Base-by-base conservation (phyloP, 2,797 vertebrate genomes). In the Coilia nasus region DNA sequence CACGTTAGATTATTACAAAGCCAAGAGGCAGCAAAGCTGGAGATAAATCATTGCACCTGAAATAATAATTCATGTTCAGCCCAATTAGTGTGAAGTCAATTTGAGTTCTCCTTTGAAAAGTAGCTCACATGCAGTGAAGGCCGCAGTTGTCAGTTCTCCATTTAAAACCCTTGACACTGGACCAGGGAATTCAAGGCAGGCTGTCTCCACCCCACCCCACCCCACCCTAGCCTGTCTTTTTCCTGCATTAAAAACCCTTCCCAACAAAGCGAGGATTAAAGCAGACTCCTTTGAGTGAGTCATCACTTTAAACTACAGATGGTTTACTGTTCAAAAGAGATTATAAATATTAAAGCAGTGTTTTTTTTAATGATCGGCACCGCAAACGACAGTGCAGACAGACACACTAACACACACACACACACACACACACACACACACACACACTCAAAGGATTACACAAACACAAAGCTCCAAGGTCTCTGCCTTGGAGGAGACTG, bases 261-360 rank as follows among this genome's bases (percentile, higher is more conserved):
- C 89, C 91, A 90, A 84, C 93, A 92, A 93, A 94, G 82, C 94
- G 92, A 91, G 93, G 92, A 95, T 95, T 94, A 95, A 83, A 93
- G 92, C 92, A 92, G 90, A 93, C 62, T 88, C 90, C 92, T 93
- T 91, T 90, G 92, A 94, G 93, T 93, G 95, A 95, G 93, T 95
- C 94, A 94, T 95, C 93, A 95, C 90, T 95, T 95, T 93, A 95
- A 94, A 95, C 92, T 93, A 93, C 93, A 94, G 93, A 95, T 93
- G 92, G 93, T 95, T 94, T 94, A 94, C 93, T 92, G 92, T 94
- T 95, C 90, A 93, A 94, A 94, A 90, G 90, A 93, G 93, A 95
- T 95, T 95, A 94, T 94, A 92, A 94, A 95, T 95, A 95, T 95
- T 94, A 95, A 94, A 94, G 90, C 88, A 88, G 87, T 88, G 85